Evolutionary conservation across 2,113 vertebrate species (phyloP).

Genomic region (Petromus typicus): DNA sequence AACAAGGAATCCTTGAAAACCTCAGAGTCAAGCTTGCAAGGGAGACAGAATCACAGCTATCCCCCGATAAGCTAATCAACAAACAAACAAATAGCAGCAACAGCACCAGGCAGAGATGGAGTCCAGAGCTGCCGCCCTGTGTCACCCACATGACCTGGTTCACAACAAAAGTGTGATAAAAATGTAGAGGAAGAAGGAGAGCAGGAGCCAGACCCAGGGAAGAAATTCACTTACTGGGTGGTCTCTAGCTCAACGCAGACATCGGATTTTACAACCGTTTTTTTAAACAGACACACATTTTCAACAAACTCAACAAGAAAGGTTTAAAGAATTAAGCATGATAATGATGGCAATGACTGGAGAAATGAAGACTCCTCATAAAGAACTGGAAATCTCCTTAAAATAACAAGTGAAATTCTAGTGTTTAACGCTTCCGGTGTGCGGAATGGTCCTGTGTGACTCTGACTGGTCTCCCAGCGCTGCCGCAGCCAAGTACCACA

Average conservation of each 20-base stretch:
- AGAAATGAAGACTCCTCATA: neutral
- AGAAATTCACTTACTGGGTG: neutral
- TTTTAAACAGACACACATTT: neutral
- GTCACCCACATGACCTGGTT: neutral
- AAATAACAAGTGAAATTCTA: neutral
- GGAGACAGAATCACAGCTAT: neutral
- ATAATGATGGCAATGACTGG: neutral
- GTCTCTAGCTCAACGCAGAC: neutral
- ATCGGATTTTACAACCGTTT: neutral
- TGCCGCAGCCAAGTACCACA: neutral
- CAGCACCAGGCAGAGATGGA: neutral
- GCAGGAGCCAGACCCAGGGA: neutral
- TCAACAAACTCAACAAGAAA: neutral
- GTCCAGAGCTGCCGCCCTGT: neutral
- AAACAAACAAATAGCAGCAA: neutral
- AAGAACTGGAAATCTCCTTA: neutral
- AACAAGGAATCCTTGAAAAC: neutral
- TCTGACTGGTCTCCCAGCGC: neutral
- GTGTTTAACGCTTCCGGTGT: neutral
- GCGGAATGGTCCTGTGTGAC: neutral
- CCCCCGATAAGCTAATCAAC: neutral
- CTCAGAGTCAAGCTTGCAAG: neutral
- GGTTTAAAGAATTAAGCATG: neutral
- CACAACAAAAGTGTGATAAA: neutral
- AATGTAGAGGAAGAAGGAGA: neutral